Base-by-base conservation (phyloP, 2,797 vertebrate genomes). In the Lateolabrax maculatus region DNA sequence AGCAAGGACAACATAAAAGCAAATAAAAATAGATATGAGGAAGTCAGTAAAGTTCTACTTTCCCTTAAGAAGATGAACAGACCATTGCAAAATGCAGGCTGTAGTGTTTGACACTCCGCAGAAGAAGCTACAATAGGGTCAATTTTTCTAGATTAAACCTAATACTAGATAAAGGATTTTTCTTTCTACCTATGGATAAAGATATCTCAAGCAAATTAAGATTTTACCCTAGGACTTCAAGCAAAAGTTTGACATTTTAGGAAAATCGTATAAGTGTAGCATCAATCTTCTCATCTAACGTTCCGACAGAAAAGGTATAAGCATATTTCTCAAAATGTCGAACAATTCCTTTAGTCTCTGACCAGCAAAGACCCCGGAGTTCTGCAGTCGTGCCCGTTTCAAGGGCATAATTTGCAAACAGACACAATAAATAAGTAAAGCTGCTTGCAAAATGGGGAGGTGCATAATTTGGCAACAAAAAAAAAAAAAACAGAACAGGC, bases 391-490 rank as follows among this genome's bases (percentile, higher is more conserved):
- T 29, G 15, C 5, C 43, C 0, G 0, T 55, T 55, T 69, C 23
- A 51, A 55, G 27, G 12, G 13, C 23, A 57, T 43, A 21, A 65
- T 44, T 37, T 34, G 16, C 15, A 0, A 56, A 74, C 51, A 44
- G 1, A 27, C 23, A 52, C 4, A 41, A 49, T 31, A 21, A 62
- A 62, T 18, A 21, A 48, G 29, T 21, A 16, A 21, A 68, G 49
- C 52, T 23, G 37, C n/a, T 68, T 61, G 29, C 29, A 65, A 56
- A 79, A 23, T 7, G 10, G 2, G 8, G 5, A 19, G 41, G 12
- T 78, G 48, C 15, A 69, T 51, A 44, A 31, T 27, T 71, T 61
- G 41, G 27, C 19, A 27, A 43, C 19, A 66, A 49, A 69, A 56
- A 11, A 37, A 73, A 1, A 39, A 29, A 48, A 67, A 41, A 46